Percentiles rank a stretch among this genome's conserved stretches.
These are phyloP conservation scores for Procapra przewalskii DNA, from an alignment of 2,113 vertebrate genomes.

Conservation along the genomic window DNA sequence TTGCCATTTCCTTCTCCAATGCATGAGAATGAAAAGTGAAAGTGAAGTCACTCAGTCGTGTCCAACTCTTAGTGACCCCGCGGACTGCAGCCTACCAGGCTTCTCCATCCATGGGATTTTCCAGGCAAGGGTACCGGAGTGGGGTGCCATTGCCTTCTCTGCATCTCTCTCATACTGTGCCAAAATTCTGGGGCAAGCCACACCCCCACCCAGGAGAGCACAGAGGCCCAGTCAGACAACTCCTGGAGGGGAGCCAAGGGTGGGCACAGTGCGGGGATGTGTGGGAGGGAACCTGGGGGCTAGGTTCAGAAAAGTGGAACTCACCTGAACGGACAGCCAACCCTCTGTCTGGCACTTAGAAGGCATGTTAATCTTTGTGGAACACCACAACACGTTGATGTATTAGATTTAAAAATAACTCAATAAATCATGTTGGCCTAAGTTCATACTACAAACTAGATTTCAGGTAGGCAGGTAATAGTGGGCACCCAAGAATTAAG, in stretches of 20 bases:
- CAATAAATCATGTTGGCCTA: background rate
- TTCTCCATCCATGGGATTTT: background rate
- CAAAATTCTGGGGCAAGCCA: background rate
- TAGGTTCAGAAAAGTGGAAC: background rate
- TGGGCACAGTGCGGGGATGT: accelerated
- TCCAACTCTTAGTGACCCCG: accelerated
- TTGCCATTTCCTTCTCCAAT: background rate
- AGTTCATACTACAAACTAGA: background rate
- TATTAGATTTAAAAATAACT: conserved; percentile 12
- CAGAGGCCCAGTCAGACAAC: background rate
- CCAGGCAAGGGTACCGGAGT: background rate
- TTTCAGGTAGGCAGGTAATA: background rate
- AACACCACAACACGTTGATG: background rate
- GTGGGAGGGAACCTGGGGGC: background rate
- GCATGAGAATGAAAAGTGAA: background rate
- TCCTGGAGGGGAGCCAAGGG: background rate
- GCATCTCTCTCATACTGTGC: background rate
- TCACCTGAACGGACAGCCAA: background rate
- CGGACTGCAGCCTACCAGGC: background rate
- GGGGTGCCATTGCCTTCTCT: background rate
- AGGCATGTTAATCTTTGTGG: background rate
- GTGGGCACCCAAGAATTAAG: background rate
- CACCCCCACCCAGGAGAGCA: background rate
- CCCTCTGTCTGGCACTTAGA: background rate
- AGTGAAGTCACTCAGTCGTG: background rate